phyloP scores from a whole-genome alignment of 35 echinoderm and acorn worm genomes.

The Ophiothrix spiculata region DNA sequence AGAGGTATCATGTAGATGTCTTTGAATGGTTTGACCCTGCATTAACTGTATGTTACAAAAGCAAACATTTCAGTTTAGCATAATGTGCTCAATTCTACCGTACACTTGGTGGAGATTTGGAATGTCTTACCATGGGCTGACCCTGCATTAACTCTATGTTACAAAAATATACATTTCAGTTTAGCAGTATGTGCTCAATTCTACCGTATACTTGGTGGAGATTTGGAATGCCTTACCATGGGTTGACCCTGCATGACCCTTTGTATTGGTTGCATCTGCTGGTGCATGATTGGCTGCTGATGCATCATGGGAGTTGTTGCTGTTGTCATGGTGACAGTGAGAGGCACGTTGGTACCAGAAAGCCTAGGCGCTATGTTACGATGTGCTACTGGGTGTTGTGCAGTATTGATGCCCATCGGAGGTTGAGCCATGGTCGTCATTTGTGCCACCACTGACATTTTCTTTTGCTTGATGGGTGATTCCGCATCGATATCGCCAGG shows the following conservation, averaged over 20 bases:
- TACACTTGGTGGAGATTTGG: too few relatives aligned
- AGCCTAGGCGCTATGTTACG: constrained; percentile 88
- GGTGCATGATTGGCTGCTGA: constrained; percentile 48
- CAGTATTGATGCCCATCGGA: constrained; percentile 50
- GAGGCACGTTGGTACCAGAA: constrained; percentile 30
- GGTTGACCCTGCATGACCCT: constrained; percentile 56
- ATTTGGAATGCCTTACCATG: constrained; percentile 71
- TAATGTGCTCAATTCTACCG: too few relatives aligned
- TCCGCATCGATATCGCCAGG: constrained; percentile 60
- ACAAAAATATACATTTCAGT: neutral
- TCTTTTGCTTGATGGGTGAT: constrained; percentile 84
- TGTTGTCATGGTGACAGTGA: constrained; percentile 49
- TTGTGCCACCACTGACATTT: constrained; percentile 39
- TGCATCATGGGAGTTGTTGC: constrained; percentile 63
- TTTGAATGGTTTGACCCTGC: too few relatives aligned
- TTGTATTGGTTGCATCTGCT: constrained; percentile 64
- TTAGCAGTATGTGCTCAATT: neutral
- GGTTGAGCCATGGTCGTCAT: constrained; percentile 37
- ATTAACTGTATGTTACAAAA: too few relatives aligned
- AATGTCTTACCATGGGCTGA: too few relatives aligned
- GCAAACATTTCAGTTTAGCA: too few relatives aligned
- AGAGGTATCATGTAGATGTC: too few relatives aligned
- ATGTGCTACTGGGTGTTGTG: constrained; percentile 59
- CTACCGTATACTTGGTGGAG: too few relatives aligned
- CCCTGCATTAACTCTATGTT: too few relatives aligned